These are phyloP conservation scores for Rhabdomys dilectus DNA, from an alignment of 2,113 vertebrate genomes.

Conservation along the genomic window DNA sequence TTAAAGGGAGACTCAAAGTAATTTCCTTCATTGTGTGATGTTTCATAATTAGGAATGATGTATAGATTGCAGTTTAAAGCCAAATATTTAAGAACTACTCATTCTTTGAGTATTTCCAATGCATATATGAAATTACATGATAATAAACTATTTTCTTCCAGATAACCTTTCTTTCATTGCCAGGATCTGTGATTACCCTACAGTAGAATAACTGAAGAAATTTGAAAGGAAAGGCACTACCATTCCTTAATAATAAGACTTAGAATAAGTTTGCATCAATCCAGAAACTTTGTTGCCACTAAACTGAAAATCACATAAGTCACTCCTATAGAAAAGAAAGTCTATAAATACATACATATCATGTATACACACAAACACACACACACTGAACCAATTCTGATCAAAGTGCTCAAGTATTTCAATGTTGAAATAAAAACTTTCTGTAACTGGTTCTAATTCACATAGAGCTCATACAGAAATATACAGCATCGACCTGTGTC, in stretches of 20 bases:
- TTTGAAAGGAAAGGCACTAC: neutral
- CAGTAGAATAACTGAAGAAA: neutral
- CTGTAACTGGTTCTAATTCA: neutral
- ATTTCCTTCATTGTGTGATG: neutral
- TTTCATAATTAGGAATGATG: neutral
- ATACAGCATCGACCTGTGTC: neutral
- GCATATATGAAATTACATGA: neutral
- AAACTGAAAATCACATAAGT: neutral
- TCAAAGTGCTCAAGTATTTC: neutral
- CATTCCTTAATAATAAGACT: neutral
- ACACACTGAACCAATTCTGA: neutral
- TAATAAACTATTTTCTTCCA: neutral
- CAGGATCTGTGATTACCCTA: neutral
- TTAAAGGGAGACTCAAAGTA: neutral
- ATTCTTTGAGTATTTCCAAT: neutral
- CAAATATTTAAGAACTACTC: neutral
- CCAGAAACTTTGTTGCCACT: neutral
- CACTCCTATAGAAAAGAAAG: neutral
- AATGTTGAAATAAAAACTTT: neutral
- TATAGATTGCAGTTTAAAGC: neutral
- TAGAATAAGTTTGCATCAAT: neutral
- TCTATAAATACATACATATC: too few species aligned
- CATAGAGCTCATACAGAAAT: neutral
- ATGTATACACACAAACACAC: neutral
- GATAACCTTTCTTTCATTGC: neutral